Conservation (phyloP, 2,888 invertebrate genomes). For the Xylota segnis region DNA sequence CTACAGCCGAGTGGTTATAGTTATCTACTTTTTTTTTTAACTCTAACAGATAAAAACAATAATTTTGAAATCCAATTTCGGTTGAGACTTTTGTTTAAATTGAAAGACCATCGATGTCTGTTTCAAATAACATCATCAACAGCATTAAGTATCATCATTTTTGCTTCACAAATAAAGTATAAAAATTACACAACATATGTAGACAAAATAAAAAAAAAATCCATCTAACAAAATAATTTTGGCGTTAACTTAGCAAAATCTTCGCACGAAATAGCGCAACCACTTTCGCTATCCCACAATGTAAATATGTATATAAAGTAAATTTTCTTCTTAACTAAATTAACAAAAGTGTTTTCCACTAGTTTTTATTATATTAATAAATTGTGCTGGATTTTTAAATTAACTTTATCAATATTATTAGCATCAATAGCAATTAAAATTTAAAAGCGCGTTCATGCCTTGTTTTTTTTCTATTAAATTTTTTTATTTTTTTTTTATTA, state of each 20-base stretch:
- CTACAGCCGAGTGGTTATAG: too few species aligned
- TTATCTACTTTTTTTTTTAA: too few species aligned
- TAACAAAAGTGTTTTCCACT: slow-evolving; percentile 28
- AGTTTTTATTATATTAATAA: slow-evolving; percentile 13
- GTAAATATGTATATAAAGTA: neutral
- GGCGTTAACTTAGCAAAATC: neutral
- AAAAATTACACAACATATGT: neutral
- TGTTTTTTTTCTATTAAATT: neutral
- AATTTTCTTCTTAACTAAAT: slow-evolving; percentile 17
- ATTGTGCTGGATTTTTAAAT: slow-evolving; percentile 53
- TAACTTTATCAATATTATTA: slow-evolving; percentile 34
- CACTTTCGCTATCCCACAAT: neutral
- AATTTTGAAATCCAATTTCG: too few species aligned
- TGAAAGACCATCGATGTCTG: neutral
- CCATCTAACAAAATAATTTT: neutral
- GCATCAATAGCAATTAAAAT: slow-evolving; percentile 67
- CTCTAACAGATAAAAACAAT: too few species aligned
- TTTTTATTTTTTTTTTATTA: slow-evolving; percentile 42
- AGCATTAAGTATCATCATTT: neutral
- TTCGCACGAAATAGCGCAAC: neutral
- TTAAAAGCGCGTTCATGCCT: slow-evolving; percentile 71
- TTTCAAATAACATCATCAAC: neutral
- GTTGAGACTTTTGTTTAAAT: neutral
- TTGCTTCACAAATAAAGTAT: neutral
- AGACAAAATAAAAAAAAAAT: neutral